Percentiles rank a stretch among this genome's conserved stretches.
Evolutionary conservation across 2,888 invertebrate genomes (phyloP).

Genomic region (Dyspetes luteomarginatus): DNA sequence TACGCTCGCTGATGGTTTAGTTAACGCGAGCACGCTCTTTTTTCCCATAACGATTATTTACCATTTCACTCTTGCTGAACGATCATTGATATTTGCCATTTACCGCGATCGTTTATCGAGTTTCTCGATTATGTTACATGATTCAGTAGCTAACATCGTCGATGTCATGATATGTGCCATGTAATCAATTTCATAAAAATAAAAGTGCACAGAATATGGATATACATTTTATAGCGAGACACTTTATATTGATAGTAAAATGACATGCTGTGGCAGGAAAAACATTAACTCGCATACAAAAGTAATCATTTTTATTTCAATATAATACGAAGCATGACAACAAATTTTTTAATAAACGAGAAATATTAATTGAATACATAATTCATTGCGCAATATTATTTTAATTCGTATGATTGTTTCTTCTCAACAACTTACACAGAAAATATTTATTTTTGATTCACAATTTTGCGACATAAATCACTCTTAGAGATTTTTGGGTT

Average conservation of each 20-base stretch:
- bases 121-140: background rate
- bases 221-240: background rate
- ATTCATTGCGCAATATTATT: too few relatives aligned
- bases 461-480: background rate
- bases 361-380: too few relatives aligned
- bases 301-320: too few relatives aligned
- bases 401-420: too few relatives aligned
- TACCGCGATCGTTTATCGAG: constrained; percentile 5
- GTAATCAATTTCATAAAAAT: too few relatives aligned
- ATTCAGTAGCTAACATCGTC: background rate
- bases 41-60: background rate
- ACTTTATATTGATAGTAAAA: background rate
- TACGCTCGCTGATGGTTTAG: constrained; percentile 34
- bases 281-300: too few relatives aligned
- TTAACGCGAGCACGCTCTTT: background rate
- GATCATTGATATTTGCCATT: constrained; percentile 35
- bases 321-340: too few relatives aligned
- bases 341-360: too few relatives aligned
- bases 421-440: background rate
- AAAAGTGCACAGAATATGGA: background rate
- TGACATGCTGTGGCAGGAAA: background rate
- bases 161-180: too few relatives aligned
- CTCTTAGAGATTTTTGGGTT: background rate
- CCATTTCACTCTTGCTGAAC: background rate
- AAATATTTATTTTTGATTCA: background rate